Percentiles rank a stretch among this genome's conserved stretches.
Conservation (phyloP, 2,888 invertebrate species). For the Linnaemya tessellans region DNA sequence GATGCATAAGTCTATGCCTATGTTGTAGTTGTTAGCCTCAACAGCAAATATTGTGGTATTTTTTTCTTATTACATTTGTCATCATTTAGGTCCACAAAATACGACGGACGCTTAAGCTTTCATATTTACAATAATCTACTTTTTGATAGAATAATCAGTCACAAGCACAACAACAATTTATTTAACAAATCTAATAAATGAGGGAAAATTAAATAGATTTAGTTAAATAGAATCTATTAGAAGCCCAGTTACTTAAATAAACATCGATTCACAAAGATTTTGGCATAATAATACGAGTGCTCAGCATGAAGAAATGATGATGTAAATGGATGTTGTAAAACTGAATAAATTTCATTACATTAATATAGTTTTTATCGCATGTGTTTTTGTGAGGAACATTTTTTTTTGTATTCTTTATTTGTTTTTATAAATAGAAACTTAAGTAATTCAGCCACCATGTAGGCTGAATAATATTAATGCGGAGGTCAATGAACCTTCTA, state of each 20-base stretch:
- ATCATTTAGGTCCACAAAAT: neutral
- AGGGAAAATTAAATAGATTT: constrained; percentile 22
- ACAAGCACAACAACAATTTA: neutral
- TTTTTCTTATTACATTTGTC: neutral
- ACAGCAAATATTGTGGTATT: neutral
- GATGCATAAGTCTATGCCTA: neutral
- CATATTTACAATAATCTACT: constrained; percentile 27
- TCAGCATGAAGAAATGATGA: neutral
- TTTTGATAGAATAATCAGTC: constrained; percentile 3
- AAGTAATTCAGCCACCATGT: neutral
- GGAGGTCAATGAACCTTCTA: constrained; percentile 24
- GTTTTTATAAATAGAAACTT: neutral
- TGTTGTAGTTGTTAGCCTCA: neutral
- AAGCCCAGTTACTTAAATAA: neutral
- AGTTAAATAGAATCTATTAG: constrained; percentile 27
- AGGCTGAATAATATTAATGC: neutral
- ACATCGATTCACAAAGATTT: constrained; percentile 9
- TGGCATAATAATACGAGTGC: constrained; percentile 6
- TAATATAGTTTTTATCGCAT: constrained; percentile 1
- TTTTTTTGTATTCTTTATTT: too few relatives aligned
- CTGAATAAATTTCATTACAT: constrained; percentile 33
- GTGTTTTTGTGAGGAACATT: neutral
- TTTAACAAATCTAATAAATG: neutral
- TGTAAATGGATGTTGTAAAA: constrained; percentile 1
- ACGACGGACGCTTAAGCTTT: neutral